These are phyloP conservation scores for Heliconius hermathena DNA, from an alignment of 1,140 invertebrate species.

Conservation along the genomic window DNA sequence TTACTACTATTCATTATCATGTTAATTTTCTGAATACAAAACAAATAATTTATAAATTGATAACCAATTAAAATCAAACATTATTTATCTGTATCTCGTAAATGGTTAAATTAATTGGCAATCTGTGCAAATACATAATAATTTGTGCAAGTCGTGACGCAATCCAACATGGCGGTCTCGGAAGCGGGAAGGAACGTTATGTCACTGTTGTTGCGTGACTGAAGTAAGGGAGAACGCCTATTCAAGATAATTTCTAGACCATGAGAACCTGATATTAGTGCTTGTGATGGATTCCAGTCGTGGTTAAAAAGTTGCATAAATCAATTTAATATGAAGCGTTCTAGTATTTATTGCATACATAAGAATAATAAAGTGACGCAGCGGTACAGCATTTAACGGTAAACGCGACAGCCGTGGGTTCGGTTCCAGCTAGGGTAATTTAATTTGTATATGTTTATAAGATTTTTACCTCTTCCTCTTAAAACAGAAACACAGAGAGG, in stretches of 20 bases:
- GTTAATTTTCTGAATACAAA: conserved; percentile 1
- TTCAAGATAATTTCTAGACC: conserved; percentile 18
- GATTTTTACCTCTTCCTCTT: too few species aligned
- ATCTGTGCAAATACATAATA: conserved; percentile 25
- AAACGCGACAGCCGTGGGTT: too few species aligned
- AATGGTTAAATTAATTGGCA: conserved; percentile 13
- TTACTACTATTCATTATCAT: not conserved
- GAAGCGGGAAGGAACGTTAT: conserved; percentile 48
- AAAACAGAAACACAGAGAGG: too few species aligned
- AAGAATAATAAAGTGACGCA: too few species aligned
- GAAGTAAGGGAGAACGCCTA: conserved; percentile 34
- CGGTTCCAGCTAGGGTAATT: too few species aligned
- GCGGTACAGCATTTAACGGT: too few species aligned
- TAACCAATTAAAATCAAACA: conserved; percentile 5
- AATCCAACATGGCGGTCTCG: conserved; percentile 40
- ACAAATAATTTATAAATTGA: conserved; percentile 13
- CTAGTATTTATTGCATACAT: not conserved
- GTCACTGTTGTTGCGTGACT: conserved; percentile 45
- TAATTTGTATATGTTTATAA: too few species aligned
- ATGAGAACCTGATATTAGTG: conserved; percentile 16
- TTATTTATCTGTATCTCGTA: conserved; percentile 7
- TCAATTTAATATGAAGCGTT: not conserved
- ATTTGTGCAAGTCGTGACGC: conserved; percentile 34
- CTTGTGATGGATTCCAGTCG: not conserved
- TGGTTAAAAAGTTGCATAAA: conserved; percentile 1